These are phyloP conservation scores for Saturnia pavonia DNA, from an alignment of 2,888 invertebrate species.

Conservation along the genomic window DNA sequence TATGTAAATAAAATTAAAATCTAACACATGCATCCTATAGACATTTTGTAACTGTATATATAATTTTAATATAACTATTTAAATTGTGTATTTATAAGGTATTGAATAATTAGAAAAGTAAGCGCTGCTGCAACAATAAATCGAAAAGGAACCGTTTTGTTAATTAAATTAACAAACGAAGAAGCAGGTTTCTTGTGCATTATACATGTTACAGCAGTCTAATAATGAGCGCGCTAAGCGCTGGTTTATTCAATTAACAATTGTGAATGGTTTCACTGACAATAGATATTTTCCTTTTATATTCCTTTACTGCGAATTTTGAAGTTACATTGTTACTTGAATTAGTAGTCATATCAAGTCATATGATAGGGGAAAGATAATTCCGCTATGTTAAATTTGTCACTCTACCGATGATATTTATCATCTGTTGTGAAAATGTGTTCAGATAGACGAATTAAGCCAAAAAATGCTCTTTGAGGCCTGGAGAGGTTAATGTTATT, in stretches of 20 bases:
- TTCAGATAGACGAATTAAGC: no score
- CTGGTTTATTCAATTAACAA: conserved; percentile 28
- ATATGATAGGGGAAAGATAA: not conserved
- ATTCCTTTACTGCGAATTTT: not conserved
- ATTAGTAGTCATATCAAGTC: not conserved
- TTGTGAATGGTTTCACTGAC: conserved; percentile 19
- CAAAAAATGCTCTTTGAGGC: no score
- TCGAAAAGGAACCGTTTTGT: not conserved
- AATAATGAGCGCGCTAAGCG: conserved; percentile 31
- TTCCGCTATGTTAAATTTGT: no score
- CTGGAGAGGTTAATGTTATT: no score
- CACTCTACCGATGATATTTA: no score
- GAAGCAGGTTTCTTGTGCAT: conserved; percentile 17
- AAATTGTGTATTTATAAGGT: not conserved
- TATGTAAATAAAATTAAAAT: no score
- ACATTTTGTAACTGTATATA: no score
- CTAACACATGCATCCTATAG: no score
- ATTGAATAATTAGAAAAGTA: not conserved
- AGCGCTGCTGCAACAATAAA: not conserved
- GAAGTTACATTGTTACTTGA: not conserved
- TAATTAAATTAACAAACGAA: conserved; percentile 13
- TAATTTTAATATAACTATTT: no score
- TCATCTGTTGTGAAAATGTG: no score
- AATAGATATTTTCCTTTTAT: not conserved
- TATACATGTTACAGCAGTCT: conserved; percentile 21